Conservation (phyloP, 1,140 invertebrate species). For the Brachionus manjavacas region DNA sequence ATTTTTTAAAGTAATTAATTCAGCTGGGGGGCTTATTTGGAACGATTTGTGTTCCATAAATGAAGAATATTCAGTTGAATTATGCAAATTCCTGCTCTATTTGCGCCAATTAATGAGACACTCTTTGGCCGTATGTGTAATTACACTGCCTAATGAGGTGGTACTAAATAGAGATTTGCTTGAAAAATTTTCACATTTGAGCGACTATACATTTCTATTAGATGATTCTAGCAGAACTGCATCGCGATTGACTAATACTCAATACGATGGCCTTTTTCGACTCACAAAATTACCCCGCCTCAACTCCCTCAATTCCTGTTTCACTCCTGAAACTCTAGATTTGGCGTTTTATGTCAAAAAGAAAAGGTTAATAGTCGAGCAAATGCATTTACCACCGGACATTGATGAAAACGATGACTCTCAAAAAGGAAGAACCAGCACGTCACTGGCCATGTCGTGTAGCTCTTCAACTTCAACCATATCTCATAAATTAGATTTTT, state of each 20-base stretch:
- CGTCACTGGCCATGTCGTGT: conserved; percentile 23
- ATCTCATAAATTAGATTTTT: conserved; percentile 40
- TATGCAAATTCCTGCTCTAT: conserved; percentile 18
- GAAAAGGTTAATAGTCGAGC: conserved; percentile 18
- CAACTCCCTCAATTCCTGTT: conserved; percentile 30
- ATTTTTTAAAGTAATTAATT: conserved; percentile 27
- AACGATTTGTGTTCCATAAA: conserved; percentile 22
- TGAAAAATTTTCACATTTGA: conserved; percentile 38
- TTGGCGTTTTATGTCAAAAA: conserved; percentile 35
- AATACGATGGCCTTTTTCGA: conserved; percentile 30
- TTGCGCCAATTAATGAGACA: conserved; percentile 27
- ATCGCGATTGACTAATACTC: conserved; percentile 16
- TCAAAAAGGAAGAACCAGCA: conserved; percentile 39
- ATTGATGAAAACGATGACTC: conserved; percentile 12
- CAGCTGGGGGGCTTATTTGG: conserved; percentile 35
- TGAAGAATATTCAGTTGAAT: conserved; percentile 17
- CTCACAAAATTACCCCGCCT: conserved; percentile 4
- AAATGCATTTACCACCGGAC: conserved; percentile 39
- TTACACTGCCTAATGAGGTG: conserved; percentile 33
- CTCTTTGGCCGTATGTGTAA: conserved; percentile 29
- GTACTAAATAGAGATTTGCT: conserved; percentile 7
- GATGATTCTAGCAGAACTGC: neutral
- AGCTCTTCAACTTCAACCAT: neutral
- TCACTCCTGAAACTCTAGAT: conserved; percentile 24
- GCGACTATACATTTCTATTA: conserved; percentile 11